phyloP scores from a whole-genome alignment of 2,113 vertebrate species.

The Hippolais icterina region DNA sequence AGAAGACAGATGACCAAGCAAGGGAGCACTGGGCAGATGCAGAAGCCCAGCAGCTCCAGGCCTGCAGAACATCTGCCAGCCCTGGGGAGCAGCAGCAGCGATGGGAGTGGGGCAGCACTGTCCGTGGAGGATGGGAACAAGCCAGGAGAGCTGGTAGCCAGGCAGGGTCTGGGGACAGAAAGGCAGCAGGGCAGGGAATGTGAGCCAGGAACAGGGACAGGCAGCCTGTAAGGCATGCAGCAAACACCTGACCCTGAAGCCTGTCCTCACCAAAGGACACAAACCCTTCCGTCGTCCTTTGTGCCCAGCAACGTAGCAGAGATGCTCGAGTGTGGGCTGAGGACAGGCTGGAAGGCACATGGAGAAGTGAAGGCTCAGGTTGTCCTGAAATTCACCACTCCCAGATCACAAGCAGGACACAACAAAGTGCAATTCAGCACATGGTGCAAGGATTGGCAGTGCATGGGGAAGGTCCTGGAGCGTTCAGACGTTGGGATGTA shows the following conservation, averaged over 20 bases:
- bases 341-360: neutral
- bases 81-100: neutral
- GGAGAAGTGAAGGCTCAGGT: neutral
- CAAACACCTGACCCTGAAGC: neutral
- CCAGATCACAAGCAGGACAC: rapidly evolving
- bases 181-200: no score
- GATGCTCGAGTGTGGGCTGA: rapidly evolving
- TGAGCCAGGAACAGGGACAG: neutral
- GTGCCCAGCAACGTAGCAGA: rapidly evolving
- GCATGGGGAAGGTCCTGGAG: neutral
- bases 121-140: rapidly evolving
- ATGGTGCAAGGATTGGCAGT: rapidly evolving
- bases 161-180: neutral
- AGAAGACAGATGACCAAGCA: neutral
- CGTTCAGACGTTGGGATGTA: rapidly evolving
- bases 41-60: neutral
- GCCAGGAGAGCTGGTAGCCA: neutral
- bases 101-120: rapidly evolving
- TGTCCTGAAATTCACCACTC: neutral
- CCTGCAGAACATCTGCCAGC: neutral
- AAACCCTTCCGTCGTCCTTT: rapidly evolving
- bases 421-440: neutral
- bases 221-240: rapidly evolving
- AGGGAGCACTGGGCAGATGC: neutral
- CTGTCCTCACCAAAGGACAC: rapidly evolving